Conservation (phyloP, 2,113 vertebrate species). For the Onychostruthus taczanowskii region DNA sequence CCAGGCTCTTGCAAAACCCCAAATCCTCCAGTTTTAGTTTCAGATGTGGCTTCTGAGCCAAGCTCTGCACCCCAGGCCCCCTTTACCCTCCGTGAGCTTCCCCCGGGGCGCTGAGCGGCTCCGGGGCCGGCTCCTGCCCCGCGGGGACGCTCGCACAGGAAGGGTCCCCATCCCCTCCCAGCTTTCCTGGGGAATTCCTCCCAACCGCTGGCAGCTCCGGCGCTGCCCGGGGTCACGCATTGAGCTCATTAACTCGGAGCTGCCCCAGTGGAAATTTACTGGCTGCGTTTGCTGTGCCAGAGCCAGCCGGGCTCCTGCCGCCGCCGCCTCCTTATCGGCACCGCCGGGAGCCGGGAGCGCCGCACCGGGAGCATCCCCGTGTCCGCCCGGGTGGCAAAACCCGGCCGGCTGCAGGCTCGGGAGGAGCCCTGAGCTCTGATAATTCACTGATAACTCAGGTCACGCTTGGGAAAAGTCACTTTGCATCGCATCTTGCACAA, state of each 20-base stretch:
- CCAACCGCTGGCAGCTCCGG: neutral
- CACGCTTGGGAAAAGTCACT: neutral
- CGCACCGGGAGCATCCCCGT: neutral
- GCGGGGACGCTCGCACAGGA: neutral
- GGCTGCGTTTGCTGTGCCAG: neutral
- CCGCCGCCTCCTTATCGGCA: neutral
- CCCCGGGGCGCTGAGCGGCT: fast-evolving
- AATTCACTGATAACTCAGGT: neutral
- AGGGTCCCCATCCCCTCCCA: neutral
- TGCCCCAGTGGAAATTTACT: constrained; percentile 70
- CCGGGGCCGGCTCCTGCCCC: neutral
- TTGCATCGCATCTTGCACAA: fast-evolving
- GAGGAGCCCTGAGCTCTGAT: neutral
- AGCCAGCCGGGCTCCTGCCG: neutral
- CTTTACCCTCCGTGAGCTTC: neutral
- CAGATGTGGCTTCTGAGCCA: fast-evolving
- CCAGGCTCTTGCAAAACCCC: neutral
- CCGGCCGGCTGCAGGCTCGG: neutral
- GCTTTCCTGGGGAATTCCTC: constrained; percentile 40
- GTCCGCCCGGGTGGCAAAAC: fast-evolving
- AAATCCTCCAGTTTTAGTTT: neutral
- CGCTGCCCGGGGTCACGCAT: constrained; percentile 8
- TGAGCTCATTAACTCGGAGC: constrained; percentile 41
- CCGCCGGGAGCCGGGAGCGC: neutral
- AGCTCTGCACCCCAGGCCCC: fast-evolving